Evolutionary conservation across 2,888 invertebrate species (phyloP), one percentile per base, ranked within the genome.

Genomic region (Ennomos fuscantarius): DNA sequence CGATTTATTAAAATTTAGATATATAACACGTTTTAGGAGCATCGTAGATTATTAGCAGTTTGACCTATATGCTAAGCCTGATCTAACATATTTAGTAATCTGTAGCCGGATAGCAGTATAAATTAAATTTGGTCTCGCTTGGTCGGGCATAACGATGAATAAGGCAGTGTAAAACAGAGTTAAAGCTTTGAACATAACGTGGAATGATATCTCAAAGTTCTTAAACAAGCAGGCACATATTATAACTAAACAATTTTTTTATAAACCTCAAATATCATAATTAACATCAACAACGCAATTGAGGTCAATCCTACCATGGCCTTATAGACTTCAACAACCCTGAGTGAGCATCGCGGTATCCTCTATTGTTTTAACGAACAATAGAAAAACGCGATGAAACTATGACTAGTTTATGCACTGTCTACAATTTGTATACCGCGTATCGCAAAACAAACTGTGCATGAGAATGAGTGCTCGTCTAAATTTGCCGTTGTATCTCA

Each of bases 401-500:
- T 24, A n/a, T 45, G 9, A 11, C 6, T n/a, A 43, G 34, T 34
- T 44, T 15, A 46, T 24, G 46, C 39, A 50, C 55, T 56, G 50
- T 35, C 34, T 33, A 36, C 39, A 33, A 33, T 31, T 33, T 24
- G 3, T 45, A 34, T 39, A 37, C 34, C 31, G 43, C 31, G 40
- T n/a, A 9, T 44, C 36, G 44, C 45, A 41, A 50, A 59, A 54
- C 54, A 55, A 42, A 47, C 46, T 43, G 49, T 40, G 48, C 50
- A 54, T 59, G 42, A 50, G 31, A 54, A 59, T 59, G 49, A 52
- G 48, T 42, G 54, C 36, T 47, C 33, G 34, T 3, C 58, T 58
- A 45, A 45, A 49, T 49, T 46, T 54, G 45, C 58, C 58, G 53
- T 59, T 59, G 57, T 44, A 48, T 45, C 58, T 59, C 53, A 54